Base-by-base conservation (phyloP, 2,888 invertebrate species). In the Tenthredo amoena region DNA sequence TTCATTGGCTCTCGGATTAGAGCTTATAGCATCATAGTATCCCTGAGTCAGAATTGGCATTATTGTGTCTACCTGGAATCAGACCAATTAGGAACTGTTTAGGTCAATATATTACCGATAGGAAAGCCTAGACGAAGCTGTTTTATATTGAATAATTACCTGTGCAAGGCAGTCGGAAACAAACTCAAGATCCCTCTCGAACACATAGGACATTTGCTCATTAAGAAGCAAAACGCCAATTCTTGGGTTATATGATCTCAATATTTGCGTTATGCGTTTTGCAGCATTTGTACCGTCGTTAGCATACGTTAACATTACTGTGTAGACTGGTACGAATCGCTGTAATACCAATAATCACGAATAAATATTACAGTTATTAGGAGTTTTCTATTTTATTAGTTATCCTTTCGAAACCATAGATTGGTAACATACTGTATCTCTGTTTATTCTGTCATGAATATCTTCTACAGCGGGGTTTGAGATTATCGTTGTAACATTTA, bases 111-210 rank as follows among this genome's bases (percentile, higher is more conserved):
- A 43, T 76, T 37, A 1, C 37, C 9, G n/a, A 34, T 3, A 34
- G 2, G 37, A 31, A 37, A 31, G 18, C 34, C 26, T 34, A 12
- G 43, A 76, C 0, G 15, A 47, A 26, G n/a, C 31, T 34, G 10
- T 50, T 21, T 34, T 6, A 26, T 18, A n/a, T 26, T 34, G 34
- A 72, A 43, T 26, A 62, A 84, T 89, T 90, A 95, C 95, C 93
- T 95, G 95, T 91, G 94, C 94, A 91, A 95, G 95, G 91, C 95
- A 94, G 90, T 95, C 94, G 71, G 95, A 94, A 37, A 95, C 94
- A 87, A 94, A 95, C 87, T 94, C 94, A 87, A 95, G 95, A 82
- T 95, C 95, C 89, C 94, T 95, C 88, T 94, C 94, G 87, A 94
- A 94, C 9, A 95, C 94, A 87, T 94, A 94, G 87, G 94, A 94